phyloP scores from a whole-genome alignment of 2,797 vertebrate genomes.

The Harpagifer antarcticus region DNA sequence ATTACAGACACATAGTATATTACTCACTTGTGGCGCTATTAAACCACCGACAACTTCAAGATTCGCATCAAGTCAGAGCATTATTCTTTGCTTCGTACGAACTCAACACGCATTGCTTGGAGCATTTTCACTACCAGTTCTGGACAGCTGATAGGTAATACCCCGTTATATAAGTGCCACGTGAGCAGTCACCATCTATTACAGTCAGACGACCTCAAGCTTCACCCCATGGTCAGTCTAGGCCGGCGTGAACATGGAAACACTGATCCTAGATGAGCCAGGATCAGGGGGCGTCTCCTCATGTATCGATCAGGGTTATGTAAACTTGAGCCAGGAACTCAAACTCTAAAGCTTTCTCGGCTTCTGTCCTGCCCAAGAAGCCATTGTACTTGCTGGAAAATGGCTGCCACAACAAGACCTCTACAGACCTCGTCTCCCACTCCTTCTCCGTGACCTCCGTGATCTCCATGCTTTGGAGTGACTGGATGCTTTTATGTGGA shows the following conservation, averaged over 20 bases:
- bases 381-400: constrained; percentile 65
- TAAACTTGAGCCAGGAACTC: constrained; percentile 51
- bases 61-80: constrained; percentile 24
- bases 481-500: constrained; percentile 80
- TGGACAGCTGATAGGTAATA: constrained; percentile 55
- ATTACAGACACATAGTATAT: constrained; percentile 20
- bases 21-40: constrained; percentile 30
- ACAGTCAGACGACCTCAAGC: constrained; percentile 58
- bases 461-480: constrained; percentile 70
- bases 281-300: constrained; percentile 61
- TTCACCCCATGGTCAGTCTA: constrained; percentile 54
- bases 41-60: constrained; percentile 15
- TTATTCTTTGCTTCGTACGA: constrained; percentile 1
- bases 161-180: constrained; percentile 66
- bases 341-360: constrained; percentile 36
- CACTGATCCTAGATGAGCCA: constrained; percentile 49
- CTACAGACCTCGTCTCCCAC: constrained; percentile 75
- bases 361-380: constrained; percentile 40
- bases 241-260: constrained; percentile 44
- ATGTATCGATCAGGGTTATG: constrained; percentile 65
- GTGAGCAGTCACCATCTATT: constrained; percentile 67
- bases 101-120: neutral
- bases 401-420: constrained; percentile 76
- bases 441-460: constrained; percentile 70
- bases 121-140: neutral